Evolutionary conservation across 2,888 invertebrate genomes (phyloP), one percentile per base, ranked within the genome.

Genomic region (Eupithecia insigniata): DNA sequence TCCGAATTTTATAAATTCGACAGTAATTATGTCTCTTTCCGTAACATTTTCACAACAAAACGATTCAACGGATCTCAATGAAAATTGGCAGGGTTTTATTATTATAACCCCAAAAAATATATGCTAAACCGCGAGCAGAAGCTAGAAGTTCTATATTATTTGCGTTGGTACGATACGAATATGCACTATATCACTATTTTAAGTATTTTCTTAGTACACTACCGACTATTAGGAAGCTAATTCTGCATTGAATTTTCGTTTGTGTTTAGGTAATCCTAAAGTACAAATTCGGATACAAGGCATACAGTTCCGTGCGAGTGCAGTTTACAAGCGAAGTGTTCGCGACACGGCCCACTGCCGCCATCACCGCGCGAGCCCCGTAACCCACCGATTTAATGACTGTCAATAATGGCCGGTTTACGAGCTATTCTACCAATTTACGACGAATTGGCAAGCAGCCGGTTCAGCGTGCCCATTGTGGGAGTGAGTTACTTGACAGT

Each of bases 321-420:
- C 71, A 65, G 26, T 69, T 71, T 39, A 71, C 62, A 51, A 70
- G 22, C 30, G 58, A 64, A 70, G 62, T 68, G 70, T 46, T 66
- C 61, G 67, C 36, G 76, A 67, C 74, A 75, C 69, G 75, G 71
- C 67, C 70, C 65, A 61, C 62, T 34, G 73, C 71, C 71, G 72
- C 77, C 73, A 71, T 73, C 78, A 73, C 73, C 75, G 84, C 85
- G 81, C 83, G 81, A 81, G 82, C 81, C 86, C 86, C 89, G 87
- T 92, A 90, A 92, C 87, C 90, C 87, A 86, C 85, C 84, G 83
- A 88, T 90, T 92, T 93, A 90, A 93, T 89, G 85, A 82, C 84
- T 85, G 85, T 90, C 90, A 90, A 90, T 93, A 93, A 92, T 90
- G 90, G 86, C 87, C 79, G 83, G 82, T 92, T 93, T 92, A 93